Evolutionary conservation across 2,888 invertebrate genomes (phyloP), one percentile per base, ranked within the genome.

Genomic region (Pyrrhosoma nymphula): DNA sequence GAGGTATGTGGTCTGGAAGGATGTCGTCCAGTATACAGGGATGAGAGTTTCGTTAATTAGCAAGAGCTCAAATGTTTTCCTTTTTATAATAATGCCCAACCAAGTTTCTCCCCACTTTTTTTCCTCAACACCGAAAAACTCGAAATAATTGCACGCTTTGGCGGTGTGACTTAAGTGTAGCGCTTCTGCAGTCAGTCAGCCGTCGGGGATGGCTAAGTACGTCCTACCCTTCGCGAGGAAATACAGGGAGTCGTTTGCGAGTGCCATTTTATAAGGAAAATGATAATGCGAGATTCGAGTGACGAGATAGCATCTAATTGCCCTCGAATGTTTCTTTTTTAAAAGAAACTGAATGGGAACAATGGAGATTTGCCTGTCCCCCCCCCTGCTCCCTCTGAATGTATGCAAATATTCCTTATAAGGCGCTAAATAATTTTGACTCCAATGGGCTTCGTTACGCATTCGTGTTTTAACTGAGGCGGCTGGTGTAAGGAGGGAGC

Each of bases 71-170:
- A 69, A 69, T 69, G 12, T 69, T 69, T 69, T 69, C 69, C 56
- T 63, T 91, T 91, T 63, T 91, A 69, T 69, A 69, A 69, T 69
- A 69, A 69, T 26, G n/a, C 69, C 69, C n/a, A 69, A 26, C 91
- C 35, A 60, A 18, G 4, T 39, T 39, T 47, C 8, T 12, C 23
- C 39, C 91, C 39, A 20, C 35, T 35, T 63, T 60, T 56, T 56
- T 20, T 91, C 20, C 56, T 35, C 35, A 26, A n/a, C 6, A 47
- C 1, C 69, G 69, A 69, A 69, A 69, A 23, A 47, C n/a, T 47
- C 69, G n/a, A 69, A 69, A 69, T 69, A 26, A 69, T 69, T 69
- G 69, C 69, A 69, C 26, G 69, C 23, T 8, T 26, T 12, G 69
- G 6, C 69, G 69, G 69, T 69, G 69, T 69, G 69, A 69, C 69